Evolutionary conservation across 2,797 vertebrate genomes (phyloP).

Genomic region (Pseudomugil gertrudae): DNA sequence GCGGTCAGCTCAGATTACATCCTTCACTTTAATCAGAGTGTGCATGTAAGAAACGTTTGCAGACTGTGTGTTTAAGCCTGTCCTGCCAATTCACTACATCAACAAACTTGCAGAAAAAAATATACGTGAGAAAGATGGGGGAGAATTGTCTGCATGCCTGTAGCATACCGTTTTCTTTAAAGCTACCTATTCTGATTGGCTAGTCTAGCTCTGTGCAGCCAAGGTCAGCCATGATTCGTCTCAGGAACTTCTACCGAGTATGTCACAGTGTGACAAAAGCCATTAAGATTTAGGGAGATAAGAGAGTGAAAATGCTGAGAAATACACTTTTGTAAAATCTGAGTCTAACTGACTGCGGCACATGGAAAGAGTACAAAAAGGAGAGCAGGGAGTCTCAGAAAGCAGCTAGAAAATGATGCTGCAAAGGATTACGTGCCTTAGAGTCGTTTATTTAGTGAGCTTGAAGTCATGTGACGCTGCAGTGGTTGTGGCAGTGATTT

Average conservation of each 20-base stretch:
- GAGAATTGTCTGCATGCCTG: slow-evolving; percentile 18
- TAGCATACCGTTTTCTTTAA: slow-evolving; percentile 34
- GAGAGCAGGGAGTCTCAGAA: slow-evolving; percentile 10
- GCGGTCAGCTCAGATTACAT: slow-evolving; percentile 24
- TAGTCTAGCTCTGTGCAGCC: slow-evolving; percentile 36
- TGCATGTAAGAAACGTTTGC: slow-evolving; percentile 3
- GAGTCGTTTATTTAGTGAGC: slow-evolving; percentile 29
- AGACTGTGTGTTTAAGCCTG: slow-evolving; percentile 17
- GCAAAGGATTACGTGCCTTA: slow-evolving; percentile 32
- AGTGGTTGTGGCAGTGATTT: no score
- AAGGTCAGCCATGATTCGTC: slow-evolving; percentile 66
- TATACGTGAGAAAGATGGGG: slow-evolving; percentile 4
- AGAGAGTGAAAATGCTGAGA: slow-evolving; percentile 65
- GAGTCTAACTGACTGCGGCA: slow-evolving; percentile 72
- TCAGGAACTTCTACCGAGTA: slow-evolving; percentile 48
- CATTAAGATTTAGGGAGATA: slow-evolving; percentile 81
- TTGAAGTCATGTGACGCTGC: no score
- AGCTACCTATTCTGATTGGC: slow-evolving; percentile 34
- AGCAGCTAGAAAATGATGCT: slow-evolving; percentile 34
- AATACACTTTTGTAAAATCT: slow-evolving; percentile 69
- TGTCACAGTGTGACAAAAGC: slow-evolving; percentile 77
- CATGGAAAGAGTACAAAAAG: not conserved
- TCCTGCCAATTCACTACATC: slow-evolving; percentile 11
- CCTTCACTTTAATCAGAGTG: slow-evolving; percentile 23
- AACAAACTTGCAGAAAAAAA: not conserved